phyloP scores from a whole-genome alignment of 2,888 invertebrate genomes.

The Linhomoeus sp. region DNA sequence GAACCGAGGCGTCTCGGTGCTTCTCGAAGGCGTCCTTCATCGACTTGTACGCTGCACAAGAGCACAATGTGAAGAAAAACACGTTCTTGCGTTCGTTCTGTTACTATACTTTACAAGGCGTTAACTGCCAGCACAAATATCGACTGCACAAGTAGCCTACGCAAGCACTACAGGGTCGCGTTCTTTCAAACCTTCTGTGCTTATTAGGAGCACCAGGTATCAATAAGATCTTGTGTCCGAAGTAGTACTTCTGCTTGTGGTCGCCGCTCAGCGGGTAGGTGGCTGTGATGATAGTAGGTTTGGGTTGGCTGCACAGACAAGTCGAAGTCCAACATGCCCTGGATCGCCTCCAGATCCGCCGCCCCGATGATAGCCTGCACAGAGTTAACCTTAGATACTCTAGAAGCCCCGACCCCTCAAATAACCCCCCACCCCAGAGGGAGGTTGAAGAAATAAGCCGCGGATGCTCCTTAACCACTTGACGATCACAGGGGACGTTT shows the following conservation, averaged over 20 bases:
- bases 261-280: conserved; percentile 89
- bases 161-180: background rate
- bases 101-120: background rate
- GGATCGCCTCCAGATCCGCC: conserved; percentile 91
- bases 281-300: conserved; percentile 72
- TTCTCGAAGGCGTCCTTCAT: conserved; percentile 89
- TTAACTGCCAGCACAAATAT: background rate
- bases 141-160: background rate
- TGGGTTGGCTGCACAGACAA: conserved; percentile 64
- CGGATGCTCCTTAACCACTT: too few relatives aligned
- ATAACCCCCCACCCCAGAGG: too few relatives aligned
- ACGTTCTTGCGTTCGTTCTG: background rate
- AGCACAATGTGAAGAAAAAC: background rate
- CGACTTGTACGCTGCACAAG: conserved; percentile 63
- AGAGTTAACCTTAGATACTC: background rate
- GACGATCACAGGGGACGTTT: too few relatives aligned
- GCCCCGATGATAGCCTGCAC: conserved; percentile 76
- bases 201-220: conserved; percentile 37
- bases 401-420: too few relatives aligned
- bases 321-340: conserved; percentile 86
- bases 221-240: conserved; percentile 91
- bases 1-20: conserved; percentile 77
- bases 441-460: too few relatives aligned
- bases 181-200: background rate
- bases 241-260: conserved; percentile 98